Evolutionary conservation across 2,888 invertebrate genomes (phyloP), one percentile per base, ranked within the genome.

Genomic region (Peribatodes rhomboidaria): DNA sequence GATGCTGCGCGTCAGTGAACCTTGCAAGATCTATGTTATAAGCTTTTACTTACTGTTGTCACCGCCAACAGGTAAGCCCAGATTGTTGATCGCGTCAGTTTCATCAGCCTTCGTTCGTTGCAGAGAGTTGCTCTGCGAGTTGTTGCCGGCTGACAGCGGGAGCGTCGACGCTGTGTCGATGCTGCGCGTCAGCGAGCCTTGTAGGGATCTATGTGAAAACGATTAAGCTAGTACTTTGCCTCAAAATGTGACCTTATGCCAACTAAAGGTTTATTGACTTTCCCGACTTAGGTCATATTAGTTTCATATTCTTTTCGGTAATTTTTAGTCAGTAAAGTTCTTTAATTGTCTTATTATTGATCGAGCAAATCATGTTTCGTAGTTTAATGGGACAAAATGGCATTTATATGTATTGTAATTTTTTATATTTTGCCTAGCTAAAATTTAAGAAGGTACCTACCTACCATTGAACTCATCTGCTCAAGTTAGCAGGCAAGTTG

Each of bases 131-230:
- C 81, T 92, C 69, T 89, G 90, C 54, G 92, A 93, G 68, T 81
- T 86, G 76, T 88, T 90, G 75, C 90, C 87, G 8, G 82, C 83
- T 42, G 90, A 92, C 75, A 92, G 69, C 0, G 92, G 93, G 0
- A 92, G 73, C 35, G 93, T 93, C 8, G 93, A 93, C 13, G 92
- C 82, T 0, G 92, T 92, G 75, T 93, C 93, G 63, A 92, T 92
- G 68, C 92, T 92, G 33, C 92, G 87, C 68, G 93, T 92, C 76
- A 93, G 69, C 72, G 92, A 92, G 53, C 92, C 92, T 86, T 92
- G 93, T 16, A 88, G 86, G 0, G 92, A 92, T 70, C 92, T 92
- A 77, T 14, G 1, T 13, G 10, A 37, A 39, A 58, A 11, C 7
- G 13, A 47, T 14, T n/a, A 41, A 14, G 9, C 14, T 8, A 39